These are phyloP conservation scores for Lophura nycthemera DNA, from an alignment of 2,113 vertebrate species.

Conservation along the genomic window DNA sequence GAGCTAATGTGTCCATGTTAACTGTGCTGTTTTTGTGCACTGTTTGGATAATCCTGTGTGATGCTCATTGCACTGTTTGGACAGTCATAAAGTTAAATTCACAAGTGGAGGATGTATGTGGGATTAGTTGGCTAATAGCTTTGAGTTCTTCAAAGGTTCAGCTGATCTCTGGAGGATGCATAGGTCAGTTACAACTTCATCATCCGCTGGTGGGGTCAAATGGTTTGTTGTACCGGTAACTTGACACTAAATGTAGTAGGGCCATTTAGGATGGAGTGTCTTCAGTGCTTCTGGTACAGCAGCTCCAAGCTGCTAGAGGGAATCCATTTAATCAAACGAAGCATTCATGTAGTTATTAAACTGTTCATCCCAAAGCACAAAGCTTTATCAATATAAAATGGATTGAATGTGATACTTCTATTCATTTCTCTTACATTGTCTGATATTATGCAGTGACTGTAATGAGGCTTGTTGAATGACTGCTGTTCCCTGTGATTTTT, in stretches of 20 bases:
- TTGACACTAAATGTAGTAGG: neutral
- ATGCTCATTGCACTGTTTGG: neutral
- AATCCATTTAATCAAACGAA: constrained; percentile 34
- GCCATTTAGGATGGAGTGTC: neutral
- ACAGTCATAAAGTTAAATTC: neutral
- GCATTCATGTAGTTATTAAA: neutral
- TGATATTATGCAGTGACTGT: neutral
- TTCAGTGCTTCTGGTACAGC: neutral
- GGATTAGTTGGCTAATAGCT: neutral
- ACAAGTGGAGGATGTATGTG: neutral
- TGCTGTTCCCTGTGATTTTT: neutral
- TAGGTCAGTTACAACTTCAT: neutral
- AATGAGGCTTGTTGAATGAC: constrained; percentile 21
- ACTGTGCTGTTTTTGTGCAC: neutral
- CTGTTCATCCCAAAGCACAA: neutral
- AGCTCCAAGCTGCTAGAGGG: constrained; percentile 3
- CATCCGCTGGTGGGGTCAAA: neutral
- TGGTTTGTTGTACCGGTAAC: neutral
- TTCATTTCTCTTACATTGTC: constrained; percentile 1
- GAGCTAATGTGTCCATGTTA: neutral
- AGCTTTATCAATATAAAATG: constrained; percentile 34
- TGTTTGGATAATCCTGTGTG: neutral
- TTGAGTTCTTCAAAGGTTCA: neutral
- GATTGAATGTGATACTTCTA: neutral
- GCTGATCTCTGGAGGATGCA: neutral